Evolutionary conservation across 2,888 invertebrate species (phyloP).

Genomic region (Mycalesis mineus): DNA sequence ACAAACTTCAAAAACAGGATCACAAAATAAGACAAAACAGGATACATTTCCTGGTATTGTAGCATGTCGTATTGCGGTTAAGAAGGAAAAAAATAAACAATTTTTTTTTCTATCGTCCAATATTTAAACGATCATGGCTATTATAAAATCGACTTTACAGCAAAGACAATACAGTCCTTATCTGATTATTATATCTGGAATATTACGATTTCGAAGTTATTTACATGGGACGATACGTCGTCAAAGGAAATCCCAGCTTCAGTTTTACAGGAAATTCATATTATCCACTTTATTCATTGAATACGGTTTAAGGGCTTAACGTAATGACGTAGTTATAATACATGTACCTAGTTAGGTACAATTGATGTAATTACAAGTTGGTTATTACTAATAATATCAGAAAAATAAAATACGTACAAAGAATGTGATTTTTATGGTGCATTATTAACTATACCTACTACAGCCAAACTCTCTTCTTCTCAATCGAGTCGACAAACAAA

Average conservation of each 20-base stretch:
- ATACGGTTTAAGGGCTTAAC: background rate
- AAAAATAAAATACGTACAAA: no score
- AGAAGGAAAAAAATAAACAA: background rate
- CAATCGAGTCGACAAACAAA: no score
- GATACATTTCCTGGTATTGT: background rate
- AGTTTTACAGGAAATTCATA: slow-evolving; percentile 13
- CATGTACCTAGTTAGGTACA: no score
- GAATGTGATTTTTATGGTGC: no score
- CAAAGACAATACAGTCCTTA: background rate
- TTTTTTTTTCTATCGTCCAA: background rate
- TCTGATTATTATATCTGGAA: background rate
- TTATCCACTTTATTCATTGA: slow-evolving; percentile 6
- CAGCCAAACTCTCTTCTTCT: no score
- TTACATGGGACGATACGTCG: slow-evolving; percentile 5
- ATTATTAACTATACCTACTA: no score
- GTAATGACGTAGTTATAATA: background rate
- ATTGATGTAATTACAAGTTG: no score
- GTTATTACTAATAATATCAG: no score
- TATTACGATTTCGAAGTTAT: background rate
- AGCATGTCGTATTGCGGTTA: background rate
- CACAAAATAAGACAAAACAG: background rate
- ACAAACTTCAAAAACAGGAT: background rate
- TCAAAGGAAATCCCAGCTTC: slow-evolving; percentile 14
- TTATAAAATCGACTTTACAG: background rate
- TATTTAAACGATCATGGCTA: background rate